Evolutionary conservation across 2,888 invertebrate genomes (phyloP), one percentile per base, ranked within the genome.

Genomic region (Acanthosoma haemorrhoidale): DNA sequence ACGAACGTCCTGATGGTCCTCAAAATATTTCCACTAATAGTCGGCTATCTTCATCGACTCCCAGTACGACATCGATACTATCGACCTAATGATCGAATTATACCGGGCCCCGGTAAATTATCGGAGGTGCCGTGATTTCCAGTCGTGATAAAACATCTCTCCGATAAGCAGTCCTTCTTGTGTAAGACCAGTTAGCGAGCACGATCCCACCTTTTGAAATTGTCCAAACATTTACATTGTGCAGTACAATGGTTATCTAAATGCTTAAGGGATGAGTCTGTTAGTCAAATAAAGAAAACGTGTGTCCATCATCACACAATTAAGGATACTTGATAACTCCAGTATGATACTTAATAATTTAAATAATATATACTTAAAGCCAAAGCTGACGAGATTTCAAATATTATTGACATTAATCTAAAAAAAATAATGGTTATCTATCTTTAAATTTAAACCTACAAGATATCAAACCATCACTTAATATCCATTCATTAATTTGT

Each of bases 11-110:
- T 51, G 51, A 51, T 51, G 51, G 25, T 51, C 51, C 51, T 51
- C 51, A 13, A 51, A 51, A 51, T 51, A 51, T 51, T 51, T 51
- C 51, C 51, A 4, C 51, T 51, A 51, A 51, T 51, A 51, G 51
- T n/a, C 51, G 25, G 3, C 36, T 21, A 15, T 2, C 18, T 15
- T 18, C 18, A 34, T 38, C 21, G 36, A 61, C 6, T 15, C 36
- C n/a, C n/a, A n/a, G n/a, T n/a, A 34, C 36, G 61, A 61, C 61
- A 61, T 61, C 61, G 61, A 61, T 61, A 61, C 34, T 36, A 61
- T 61, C 61, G 34, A 11, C 34, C 34, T 61, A 61, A 61, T 61
- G 61, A 61, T 61, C 13, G 61, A 61, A 61, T 61, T 61, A 61
- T 61, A 61, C 61, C 36, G 21, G 41, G 6, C 3, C 13, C 32